phyloP scores from a whole-genome alignment of 2,797 vertebrate species.

The Coendou prehensilis region DNA sequence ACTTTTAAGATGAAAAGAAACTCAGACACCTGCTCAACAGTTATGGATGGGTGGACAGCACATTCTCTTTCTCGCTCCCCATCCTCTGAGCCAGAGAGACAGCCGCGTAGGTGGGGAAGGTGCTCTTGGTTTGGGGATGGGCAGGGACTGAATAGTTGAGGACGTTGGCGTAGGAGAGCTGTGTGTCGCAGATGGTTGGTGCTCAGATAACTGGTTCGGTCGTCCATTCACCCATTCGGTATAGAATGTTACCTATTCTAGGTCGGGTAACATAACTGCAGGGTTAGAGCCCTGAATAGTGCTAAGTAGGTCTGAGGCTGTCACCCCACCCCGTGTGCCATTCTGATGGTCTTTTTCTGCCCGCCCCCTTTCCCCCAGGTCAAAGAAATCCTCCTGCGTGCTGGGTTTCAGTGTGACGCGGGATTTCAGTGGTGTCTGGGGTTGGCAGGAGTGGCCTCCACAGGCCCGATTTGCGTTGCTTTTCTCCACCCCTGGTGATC shows the following conservation, averaged over 20 bases:
- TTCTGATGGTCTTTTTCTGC: background rate
- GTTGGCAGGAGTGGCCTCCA: background rate
- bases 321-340: background rate
- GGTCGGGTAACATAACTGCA: background rate
- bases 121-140: background rate
- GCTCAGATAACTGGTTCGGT: background rate
- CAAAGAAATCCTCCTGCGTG: background rate
- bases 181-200: background rate
- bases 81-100: background rate
- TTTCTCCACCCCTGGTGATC: background rate
- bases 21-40: background rate
- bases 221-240: background rate
- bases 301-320: background rate
- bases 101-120: accelerated
- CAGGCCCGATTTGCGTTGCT: background rate
- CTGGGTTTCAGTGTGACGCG: background rate
- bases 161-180: background rate
- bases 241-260: background rate
- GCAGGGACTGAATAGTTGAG: background rate
- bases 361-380: background rate
- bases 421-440: background rate
- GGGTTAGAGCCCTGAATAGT: background rate
- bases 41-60: background rate
- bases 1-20: slow-evolving; percentile 40
- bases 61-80: background rate